Percentiles rank a stretch among this genome's conserved stretches.
phyloP scores from a whole-genome alignment of 2,113 vertebrate genomes.

The Pungitius pungitius region DNA sequence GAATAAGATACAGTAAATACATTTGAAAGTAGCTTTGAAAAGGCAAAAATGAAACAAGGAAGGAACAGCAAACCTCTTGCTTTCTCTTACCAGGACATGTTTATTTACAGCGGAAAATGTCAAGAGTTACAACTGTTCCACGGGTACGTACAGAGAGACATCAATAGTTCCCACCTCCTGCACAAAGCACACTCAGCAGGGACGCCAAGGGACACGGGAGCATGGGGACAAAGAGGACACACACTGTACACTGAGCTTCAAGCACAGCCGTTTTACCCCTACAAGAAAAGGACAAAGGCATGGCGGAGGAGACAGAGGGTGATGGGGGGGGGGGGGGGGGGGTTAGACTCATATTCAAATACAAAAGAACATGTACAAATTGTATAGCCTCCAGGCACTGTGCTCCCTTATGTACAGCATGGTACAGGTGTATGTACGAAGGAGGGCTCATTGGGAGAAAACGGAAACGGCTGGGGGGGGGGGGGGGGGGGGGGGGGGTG shows the following conservation, averaged over 20 bases:
- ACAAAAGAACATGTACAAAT: slow-evolving; percentile 80
- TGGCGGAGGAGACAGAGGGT: slow-evolving; percentile 23
- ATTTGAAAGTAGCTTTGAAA: neutral
- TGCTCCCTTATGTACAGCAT: slow-evolving; percentile 71
- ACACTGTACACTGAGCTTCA: slow-evolving; percentile 76
- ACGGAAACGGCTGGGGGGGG: slow-evolving; percentile 6
- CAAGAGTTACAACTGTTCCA: slow-evolving; percentile 81
- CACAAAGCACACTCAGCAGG: slow-evolving; percentile 71
- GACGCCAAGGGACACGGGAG: slow-evolving; percentile 53
- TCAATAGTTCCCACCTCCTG: slow-evolving; percentile 77
- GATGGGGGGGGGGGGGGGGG: neutral
- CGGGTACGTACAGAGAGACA: slow-evolving; percentile 81
- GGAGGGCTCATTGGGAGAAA: slow-evolving; percentile 43
- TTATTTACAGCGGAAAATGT: slow-evolving; percentile 85
- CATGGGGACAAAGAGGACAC: slow-evolving; percentile 68
- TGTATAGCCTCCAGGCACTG: slow-evolving; percentile 73
- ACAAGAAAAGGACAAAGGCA: slow-evolving; percentile 44
- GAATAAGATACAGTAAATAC: neutral
- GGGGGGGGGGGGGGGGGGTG: slow-evolving; percentile 4
- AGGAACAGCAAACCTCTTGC: slow-evolving; percentile 29
- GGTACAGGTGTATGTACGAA: slow-evolving; percentile 51
- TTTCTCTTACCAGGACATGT: slow-evolving; percentile 82
- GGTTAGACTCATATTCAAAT: slow-evolving; percentile 71
- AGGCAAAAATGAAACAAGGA: slow-evolving; percentile 4
- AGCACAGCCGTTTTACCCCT: slow-evolving; percentile 67